Evolutionary conservation across 2,888 invertebrate genomes (phyloP).

Genomic region (Lysandra bellargus): DNA sequence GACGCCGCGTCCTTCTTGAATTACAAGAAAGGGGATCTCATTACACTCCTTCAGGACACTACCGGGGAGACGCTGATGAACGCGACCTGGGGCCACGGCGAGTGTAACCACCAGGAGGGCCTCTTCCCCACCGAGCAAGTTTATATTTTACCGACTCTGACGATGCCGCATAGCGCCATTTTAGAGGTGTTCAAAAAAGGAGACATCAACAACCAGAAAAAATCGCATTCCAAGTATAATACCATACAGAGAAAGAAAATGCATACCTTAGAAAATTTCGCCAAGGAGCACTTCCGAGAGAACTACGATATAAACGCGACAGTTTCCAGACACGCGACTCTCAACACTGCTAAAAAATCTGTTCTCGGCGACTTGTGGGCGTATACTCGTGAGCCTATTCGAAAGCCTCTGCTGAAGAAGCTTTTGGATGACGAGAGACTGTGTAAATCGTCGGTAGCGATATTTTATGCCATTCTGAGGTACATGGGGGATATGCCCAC

Average conservation of each 20-base stretch:
- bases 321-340: constrained; percentile 82
- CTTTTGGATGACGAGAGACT: constrained; percentile 85
- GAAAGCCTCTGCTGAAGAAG: constrained; percentile 90
- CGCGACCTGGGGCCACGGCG: constrained; percentile 86
- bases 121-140: constrained; percentile 93
- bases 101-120: constrained; percentile 85
- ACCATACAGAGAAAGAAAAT: constrained; percentile 84
- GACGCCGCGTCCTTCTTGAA: constrained; percentile 80
- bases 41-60: constrained; percentile 87
- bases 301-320: constrained; percentile 72
- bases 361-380: constrained; percentile 89
- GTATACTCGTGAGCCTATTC: constrained; percentile 89
- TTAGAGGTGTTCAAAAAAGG: constrained; percentile 84
- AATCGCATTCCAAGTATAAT: constrained; percentile 71
- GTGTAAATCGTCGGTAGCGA: constrained; percentile 86
- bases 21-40: constrained; percentile 88
- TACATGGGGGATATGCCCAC: constrained; percentile 96
- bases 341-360: constrained; percentile 83
- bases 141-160: constrained; percentile 91
- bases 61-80: constrained; percentile 88
- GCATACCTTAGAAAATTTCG: constrained; percentile 91
- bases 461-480: constrained; percentile 87
- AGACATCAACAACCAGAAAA: constrained; percentile 68
- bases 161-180: constrained; percentile 85
- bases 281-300: constrained; percentile 89